phyloP scores from a whole-genome alignment of 2,888 invertebrate species.

The Nymphalis polychloros region DNA sequence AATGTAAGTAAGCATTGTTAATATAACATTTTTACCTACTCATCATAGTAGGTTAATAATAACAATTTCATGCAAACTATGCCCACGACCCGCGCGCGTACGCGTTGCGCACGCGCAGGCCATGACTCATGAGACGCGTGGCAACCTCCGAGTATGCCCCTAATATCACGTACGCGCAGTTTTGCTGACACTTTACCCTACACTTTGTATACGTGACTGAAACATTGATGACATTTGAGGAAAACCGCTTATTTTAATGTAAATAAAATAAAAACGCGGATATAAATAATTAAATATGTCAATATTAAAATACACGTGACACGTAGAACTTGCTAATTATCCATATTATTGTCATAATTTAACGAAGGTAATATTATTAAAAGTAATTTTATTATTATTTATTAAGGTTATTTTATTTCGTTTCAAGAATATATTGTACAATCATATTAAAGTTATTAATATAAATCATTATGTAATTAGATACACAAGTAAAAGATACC shows the following conservation, averaged over 20 bases:
- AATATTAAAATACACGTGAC: constrained; percentile 2
- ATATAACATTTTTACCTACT: neutral
- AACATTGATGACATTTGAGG: constrained; percentile 35
- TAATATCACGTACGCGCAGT: constrained; percentile 36
- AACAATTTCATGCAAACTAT: constrained; percentile 14
- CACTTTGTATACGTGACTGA: constrained; percentile 38
- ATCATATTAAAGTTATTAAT: too few relatives aligned
- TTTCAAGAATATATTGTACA: too few relatives aligned
- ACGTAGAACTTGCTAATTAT: neutral
- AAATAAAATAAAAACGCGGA: constrained; percentile 17
- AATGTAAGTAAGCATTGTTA: neutral
- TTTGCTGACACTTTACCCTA: constrained; percentile 35
- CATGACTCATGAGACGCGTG: constrained; percentile 35
- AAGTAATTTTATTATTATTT: too few relatives aligned
- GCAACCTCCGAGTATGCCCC: constrained; percentile 29
- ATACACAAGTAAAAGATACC: too few relatives aligned
- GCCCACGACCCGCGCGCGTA: constrained; percentile 13
- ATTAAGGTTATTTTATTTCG: too few relatives aligned
- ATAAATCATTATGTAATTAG: too few relatives aligned
- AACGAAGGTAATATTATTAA: too few relatives aligned
- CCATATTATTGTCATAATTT: too few relatives aligned
- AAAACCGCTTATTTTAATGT: constrained; percentile 34
- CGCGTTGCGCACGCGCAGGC: constrained; percentile 25
- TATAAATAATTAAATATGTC: constrained; percentile 15
- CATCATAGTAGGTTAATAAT: constrained; percentile 4